Base-by-base conservation (phyloP, 2,888 invertebrate genomes). In the Campopleginae sp. region DNA sequence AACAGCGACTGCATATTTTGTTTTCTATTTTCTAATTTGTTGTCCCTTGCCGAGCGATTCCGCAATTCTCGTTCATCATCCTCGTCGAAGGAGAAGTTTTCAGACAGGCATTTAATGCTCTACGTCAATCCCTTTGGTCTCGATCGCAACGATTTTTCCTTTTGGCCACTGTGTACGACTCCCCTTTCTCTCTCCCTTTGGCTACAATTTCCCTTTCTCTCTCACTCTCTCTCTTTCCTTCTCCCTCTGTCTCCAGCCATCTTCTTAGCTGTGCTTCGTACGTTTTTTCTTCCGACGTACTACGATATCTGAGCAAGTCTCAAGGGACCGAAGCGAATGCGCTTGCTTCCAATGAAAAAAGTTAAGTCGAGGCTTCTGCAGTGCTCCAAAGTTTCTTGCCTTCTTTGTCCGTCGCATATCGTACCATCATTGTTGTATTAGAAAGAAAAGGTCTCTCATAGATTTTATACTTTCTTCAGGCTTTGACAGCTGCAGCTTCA, bases 31-130 rank as follows among this genome's bases (percentile, higher is more conserved):
- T 81, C 54, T n/a, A 44, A 63, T 77, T 61, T 33, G 51, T n/a
- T 82, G 14, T 27, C 23, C 48, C 68, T 51, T 76, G 66, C 76
- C 74, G 58, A 81, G 42, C 27, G 80, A 54, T 58, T 75, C 61
- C 71, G 42, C 82, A 63, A 76, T 76, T 71, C 82, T 79, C 82
- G 82, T 82, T 79, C 85, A 71, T 85, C 82, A 85, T 85, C 75
- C 48, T 82, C 71, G 58, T 27, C 46, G 71, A 82, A 61, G 71
- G 79, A 54, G 19, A 76, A 79, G 65, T 85, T 85, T 82, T 44
- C 75, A 71, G 65, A 65, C 65, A 46, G 54, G 46, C 70, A 51
- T 85, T 82, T 85, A 85, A 79, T 82, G 78, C 65, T 75, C 75
- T 27, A 77, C 66, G 80, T 51, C 80, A 33, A 72, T 81, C 33